These are phyloP conservation scores for Aleiodes alternator DNA, from an alignment of 2,888 invertebrate genomes.

Conservation along the genomic window DNA sequence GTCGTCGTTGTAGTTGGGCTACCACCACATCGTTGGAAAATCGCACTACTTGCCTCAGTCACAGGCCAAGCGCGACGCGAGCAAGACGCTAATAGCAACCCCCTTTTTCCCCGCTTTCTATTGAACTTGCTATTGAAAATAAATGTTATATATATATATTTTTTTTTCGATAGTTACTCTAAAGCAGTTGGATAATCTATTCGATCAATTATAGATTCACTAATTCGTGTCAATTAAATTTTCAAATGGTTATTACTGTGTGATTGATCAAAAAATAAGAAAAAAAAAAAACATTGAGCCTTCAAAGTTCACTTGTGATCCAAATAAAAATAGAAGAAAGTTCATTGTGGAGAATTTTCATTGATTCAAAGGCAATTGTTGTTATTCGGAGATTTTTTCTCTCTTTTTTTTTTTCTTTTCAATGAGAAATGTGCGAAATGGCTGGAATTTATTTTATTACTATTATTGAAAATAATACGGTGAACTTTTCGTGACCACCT, in stretches of 20 bases:
- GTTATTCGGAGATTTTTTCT: too few species aligned
- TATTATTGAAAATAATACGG: conserved; percentile 22
- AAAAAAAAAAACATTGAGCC: neutral
- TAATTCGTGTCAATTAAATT: conserved; percentile 10
- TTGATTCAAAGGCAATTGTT: too few species aligned
- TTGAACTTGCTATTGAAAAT: conserved; percentile 2
- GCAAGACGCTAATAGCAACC: conserved; percentile 50
- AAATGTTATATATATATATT: neutral
- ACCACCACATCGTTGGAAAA: conserved; percentile 57
- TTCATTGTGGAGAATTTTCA: neutral
- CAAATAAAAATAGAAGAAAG: neutral
- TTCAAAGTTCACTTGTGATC: neutral
- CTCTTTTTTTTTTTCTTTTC: too few species aligned
- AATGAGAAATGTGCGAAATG: conserved; percentile 19
- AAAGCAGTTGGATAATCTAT: too few species aligned
- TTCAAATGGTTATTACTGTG: neutral
- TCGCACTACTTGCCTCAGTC: conserved; percentile 65
- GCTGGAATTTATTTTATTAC: conserved; percentile 6
- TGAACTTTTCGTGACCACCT: conserved; percentile 41
- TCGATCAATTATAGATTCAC: neutral
- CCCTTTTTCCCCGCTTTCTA: conserved; percentile 45
- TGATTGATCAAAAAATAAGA: too few species aligned
- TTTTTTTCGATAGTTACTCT: neutral
- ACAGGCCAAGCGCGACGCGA: conserved; percentile 63
- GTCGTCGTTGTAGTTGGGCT: conserved; percentile 53